These are phyloP conservation scores for Plestiodon gilberti DNA, from an alignment of 2,113 vertebrate species.

Conservation along the genomic window DNA sequence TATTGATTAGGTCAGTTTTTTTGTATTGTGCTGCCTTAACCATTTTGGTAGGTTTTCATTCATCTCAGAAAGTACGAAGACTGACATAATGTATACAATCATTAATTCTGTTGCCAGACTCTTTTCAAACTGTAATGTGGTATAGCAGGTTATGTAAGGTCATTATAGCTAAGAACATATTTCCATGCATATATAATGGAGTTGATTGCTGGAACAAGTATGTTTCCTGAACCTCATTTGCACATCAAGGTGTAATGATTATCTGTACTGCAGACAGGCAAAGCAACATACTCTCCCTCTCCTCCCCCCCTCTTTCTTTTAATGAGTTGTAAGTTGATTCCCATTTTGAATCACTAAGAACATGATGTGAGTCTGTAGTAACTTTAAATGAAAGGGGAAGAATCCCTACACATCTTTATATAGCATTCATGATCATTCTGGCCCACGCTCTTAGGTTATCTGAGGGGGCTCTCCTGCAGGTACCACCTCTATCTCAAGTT, in stretches of 20 bases:
- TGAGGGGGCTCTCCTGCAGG: too few relatives aligned
- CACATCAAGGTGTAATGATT: neutral
- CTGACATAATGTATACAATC: neutral
- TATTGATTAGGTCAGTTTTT: slow-evolving; percentile 7
- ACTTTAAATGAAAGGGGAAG: neutral
- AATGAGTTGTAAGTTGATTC: slow-evolving; percentile 1
- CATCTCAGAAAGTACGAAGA: neutral
- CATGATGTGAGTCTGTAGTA: slow-evolving; percentile 6
- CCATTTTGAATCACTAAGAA: slow-evolving; percentile 7
- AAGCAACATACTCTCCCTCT: neutral
- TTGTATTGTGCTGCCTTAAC: rapidly evolving
- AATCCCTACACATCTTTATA: neutral
- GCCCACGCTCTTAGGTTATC: too few relatives aligned
- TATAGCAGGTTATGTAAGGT: slow-evolving; percentile 7
- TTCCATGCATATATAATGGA: slow-evolving; percentile 13
- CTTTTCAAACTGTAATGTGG: slow-evolving; percentile 11
- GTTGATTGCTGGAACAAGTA: neutral
- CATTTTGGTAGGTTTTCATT: neutral
- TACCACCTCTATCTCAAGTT: too few relatives aligned
- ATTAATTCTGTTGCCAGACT: slow-evolving; percentile 15
- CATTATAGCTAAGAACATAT: slow-evolving; percentile 25
- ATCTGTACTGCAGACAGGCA: rapidly evolving
- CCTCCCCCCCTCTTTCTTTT: rapidly evolving
- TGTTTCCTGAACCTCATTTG: slow-evolving; percentile 1
- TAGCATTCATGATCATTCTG: neutral